Base-by-base conservation (phyloP, 2,888 invertebrate species). In the Horisme vitalbata region DNA sequence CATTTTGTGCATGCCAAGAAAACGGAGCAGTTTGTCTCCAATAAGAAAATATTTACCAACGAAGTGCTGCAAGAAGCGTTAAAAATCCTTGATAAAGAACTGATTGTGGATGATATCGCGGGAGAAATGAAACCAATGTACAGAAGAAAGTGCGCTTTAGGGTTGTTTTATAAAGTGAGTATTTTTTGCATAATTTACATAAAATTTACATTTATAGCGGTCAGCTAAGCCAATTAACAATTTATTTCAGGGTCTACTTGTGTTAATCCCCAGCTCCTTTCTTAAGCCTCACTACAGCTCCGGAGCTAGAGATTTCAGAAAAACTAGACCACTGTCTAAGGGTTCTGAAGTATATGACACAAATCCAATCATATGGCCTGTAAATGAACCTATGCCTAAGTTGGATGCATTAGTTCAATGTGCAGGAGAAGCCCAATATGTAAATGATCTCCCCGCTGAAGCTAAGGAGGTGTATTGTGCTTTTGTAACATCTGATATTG, bases 401-500 rank as follows among this genome's bases (percentile, higher is more conserved):
- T 50, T 92, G 6, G 93, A 93, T 59, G 91, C 93, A 0, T 63
- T 91, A 18, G 73, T 90, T 39, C 93, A 93, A 75, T 90, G 91
- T 58, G 86, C 93, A 34, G 95, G 95, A 0, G 94, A 94, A 72
- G 93, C 92, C 0, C 77, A 90, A 57, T 95, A 93, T 68, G 80
- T 91, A 0, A 47, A 47, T 3, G 47, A 47, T 28, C 33, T 21
- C 3, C 47, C 47, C 21, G 20, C 36, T 24, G 41, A 92, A 93
- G 83, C 88, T 0, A 91, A 92, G 64, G 94, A 95, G 74, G 90
- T 94, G 1, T 92, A 86, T 66, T 94, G 92, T 33, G 93, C 93
- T 0, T 93, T 95, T 59, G 94, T 94, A 0, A 74, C 91, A 0
- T 73, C 89, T 1, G 83, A 79, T 34, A 76, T 91, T 51, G 68